A percentile compares a stretch with the other conserved stretches of the same genome.
These are phyloP conservation scores for Ramphastos sulfuratus DNA, from an alignment of 2,113 vertebrate genomes.

Conservation along the genomic window DNA sequence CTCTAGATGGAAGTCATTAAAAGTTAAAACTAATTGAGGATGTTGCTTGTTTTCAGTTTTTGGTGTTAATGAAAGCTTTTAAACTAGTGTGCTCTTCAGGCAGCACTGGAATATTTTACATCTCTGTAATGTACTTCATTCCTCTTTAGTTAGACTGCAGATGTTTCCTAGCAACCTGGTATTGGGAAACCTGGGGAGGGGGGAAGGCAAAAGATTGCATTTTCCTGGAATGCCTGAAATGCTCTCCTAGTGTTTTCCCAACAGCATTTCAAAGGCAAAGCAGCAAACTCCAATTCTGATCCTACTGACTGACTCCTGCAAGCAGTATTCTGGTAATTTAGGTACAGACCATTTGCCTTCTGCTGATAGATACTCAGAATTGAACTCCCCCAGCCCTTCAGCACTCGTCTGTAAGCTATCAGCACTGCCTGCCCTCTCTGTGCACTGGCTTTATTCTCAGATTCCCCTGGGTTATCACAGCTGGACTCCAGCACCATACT, in stretches of 20 bases:
- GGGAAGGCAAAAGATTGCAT: background rate
- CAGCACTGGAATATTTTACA: background rate
- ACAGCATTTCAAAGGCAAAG: background rate
- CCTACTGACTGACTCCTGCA: fast-evolving
- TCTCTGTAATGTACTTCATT: background rate
- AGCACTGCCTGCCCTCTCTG: fast-evolving
- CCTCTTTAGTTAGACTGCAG: background rate
- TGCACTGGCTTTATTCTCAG: background rate
- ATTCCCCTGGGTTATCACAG: background rate
- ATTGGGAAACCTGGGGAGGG: background rate
- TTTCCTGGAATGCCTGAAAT: background rate
- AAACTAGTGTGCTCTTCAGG: background rate
- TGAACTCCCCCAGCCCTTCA: background rate
- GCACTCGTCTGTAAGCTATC: background rate
- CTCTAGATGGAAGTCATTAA: background rate
- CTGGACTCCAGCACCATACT: background rate
- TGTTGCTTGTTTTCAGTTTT: background rate
- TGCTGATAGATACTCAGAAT: background rate
- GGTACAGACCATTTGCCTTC: fast-evolving
- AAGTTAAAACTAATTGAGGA: background rate
- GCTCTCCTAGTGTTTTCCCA: background rate
- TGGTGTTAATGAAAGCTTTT: background rate
- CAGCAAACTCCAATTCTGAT: background rate
- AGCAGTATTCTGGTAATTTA: background rate
- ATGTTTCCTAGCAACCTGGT: background rate